Evolutionary conservation across 2,797 vertebrate species (phyloP), one percentile per base, ranked within the genome.

Genomic region (Pseudocheirus occidentalis): DNA sequence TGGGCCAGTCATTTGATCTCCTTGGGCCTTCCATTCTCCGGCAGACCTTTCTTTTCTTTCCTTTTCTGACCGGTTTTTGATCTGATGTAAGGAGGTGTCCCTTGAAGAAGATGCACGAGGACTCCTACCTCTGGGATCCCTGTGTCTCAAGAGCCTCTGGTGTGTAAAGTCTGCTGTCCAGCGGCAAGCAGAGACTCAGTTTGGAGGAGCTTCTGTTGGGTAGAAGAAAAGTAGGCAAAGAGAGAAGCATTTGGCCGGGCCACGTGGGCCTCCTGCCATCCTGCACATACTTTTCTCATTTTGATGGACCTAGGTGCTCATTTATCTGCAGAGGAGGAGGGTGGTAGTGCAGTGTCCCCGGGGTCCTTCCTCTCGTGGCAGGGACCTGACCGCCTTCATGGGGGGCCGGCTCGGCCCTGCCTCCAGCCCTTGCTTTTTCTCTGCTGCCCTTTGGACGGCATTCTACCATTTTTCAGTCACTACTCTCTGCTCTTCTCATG

Each of bases 391-490:
- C n/a, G 13, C 31, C 59, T 66, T 66, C 4, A 16, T 40, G 66
- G n/a, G 66, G 7, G 10, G n/a, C 18, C 7, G 9, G n/a, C n/a
- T 46, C 7, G 0, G 66, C n/a, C 66, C n/a, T 73, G 18, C n/a
- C 5, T 73, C 54, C 21, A 62, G 81, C 90, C 96, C 57, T 95
- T 62, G 50, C 53, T 94, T 95, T 58, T 91, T 87, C 31, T 66
- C 55, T 92, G 54, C 62, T 92, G 46, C 93, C 57, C 27, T 57
- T 46, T 94, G 55, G 55, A 62, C 91, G 54, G 92, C 31, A 58
- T 91, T 73, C 62, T 94, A 55, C 81, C 62, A 29, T 89, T 73
- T 90, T 18, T 52, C 27, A 11, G 28, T 24, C 55, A 1, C 0
- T 0, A 1, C 46, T 46, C 27, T 13, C 31, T 56, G 40, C 10